Percentiles rank a stretch among this genome's conserved stretches.
Conservation (phyloP, 2,113 vertebrate species). For the Podarcis muralis region DNA sequence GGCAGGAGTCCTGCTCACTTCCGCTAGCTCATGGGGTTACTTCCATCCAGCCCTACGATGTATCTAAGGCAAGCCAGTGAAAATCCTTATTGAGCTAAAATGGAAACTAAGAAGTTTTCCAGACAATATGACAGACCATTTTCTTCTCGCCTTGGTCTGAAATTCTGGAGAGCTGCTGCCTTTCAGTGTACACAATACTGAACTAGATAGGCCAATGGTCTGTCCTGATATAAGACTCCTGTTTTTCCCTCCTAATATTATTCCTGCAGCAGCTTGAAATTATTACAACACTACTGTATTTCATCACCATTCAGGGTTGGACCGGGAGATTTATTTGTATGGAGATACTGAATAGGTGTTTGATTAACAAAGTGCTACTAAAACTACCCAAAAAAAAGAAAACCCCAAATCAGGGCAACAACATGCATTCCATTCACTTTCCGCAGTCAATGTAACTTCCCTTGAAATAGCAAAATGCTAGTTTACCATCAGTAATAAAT, state of each 20-base stretch:
- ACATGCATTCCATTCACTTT: neutral
- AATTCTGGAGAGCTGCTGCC: no score
- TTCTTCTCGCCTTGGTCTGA: no score
- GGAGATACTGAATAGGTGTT: neutral
- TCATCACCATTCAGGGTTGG: neutral
- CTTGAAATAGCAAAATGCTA: no score
- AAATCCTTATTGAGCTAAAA: neutral
- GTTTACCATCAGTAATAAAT: neutral
- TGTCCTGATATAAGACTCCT: no score
- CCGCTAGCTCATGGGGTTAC: no score
- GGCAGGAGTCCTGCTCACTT: no score
- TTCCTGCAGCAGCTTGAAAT: neutral
- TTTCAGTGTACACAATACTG: no score
- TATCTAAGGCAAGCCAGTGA: neutral
- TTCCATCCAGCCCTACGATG: no score
- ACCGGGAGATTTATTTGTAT: neutral
- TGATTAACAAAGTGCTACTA: neutral
- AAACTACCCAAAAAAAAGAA: neutral
- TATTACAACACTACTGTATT: neutral
- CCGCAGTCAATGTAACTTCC: neutral
- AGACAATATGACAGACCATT: neutral
- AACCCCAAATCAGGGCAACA: neutral
- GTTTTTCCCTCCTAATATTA: neutral
- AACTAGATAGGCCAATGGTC: no score
- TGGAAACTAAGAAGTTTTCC: neutral